phyloP scores from a whole-genome alignment of 92 coral and sea anemone species.

The Meandrina meandrites region DNA sequence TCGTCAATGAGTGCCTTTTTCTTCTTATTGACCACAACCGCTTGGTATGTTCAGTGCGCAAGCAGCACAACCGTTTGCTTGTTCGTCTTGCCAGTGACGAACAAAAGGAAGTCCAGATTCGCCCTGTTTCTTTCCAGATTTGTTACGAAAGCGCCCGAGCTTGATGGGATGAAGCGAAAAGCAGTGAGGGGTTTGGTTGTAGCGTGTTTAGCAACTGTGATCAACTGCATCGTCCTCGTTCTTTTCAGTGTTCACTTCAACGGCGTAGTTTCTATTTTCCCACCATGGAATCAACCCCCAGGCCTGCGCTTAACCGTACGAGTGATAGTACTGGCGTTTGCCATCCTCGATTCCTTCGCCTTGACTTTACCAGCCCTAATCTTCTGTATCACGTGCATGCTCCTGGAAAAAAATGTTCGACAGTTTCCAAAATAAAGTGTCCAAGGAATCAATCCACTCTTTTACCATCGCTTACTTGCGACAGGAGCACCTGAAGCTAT shows the following conservation, averaged over 20 bases:
- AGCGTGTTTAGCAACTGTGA: neutral
- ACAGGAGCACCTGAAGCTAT: conserved; percentile 14
- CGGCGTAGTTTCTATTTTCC: neutral
- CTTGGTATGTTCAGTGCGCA: conserved; percentile 19
- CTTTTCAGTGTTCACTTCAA: neutral
- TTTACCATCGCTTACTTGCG: conserved; percentile 10
- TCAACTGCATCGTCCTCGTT: neutral
- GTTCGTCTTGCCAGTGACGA: neutral
- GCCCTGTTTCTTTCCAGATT: neutral
- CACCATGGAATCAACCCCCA: conserved; percentile 3
- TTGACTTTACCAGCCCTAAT: conserved; percentile 11
- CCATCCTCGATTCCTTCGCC: conserved; percentile 1
- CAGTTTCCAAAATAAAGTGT: neutral
- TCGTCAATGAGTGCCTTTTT: neutral
- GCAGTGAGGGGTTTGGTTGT: conserved; percentile 8
- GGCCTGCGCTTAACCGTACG: neutral
- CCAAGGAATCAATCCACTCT: neutral
- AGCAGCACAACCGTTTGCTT: conserved; percentile 15
- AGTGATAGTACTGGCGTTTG: neutral
- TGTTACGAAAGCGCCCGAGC: neutral
- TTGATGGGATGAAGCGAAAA: conserved; percentile 10
- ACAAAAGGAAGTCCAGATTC: neutral
- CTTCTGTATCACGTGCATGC: conserved; percentile 14
- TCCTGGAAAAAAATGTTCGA: conserved; percentile 28
- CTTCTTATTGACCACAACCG: neutral